These are phyloP conservation scores for Microtus oregoni DNA, from an alignment of 2,113 vertebrate species.

Conservation along the genomic window DNA sequence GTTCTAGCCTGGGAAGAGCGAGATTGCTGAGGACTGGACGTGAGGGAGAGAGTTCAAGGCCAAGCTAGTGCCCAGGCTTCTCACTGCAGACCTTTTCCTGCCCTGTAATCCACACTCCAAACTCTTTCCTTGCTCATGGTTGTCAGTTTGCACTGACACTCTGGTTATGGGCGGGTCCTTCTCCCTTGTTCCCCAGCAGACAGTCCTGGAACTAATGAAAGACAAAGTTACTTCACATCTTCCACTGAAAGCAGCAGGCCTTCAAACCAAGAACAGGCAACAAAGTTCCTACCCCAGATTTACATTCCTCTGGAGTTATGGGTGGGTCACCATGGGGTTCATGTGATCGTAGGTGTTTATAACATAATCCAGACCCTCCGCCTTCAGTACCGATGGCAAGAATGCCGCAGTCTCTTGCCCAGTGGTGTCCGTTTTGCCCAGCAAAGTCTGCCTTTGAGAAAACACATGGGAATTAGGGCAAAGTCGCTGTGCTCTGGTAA, in stretches of 20 bases:
- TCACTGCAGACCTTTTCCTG: not conserved
- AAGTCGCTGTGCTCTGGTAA: constrained; percentile 63
- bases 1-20: not conserved
- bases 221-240: not conserved
- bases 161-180: not conserved
- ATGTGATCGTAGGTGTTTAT: not conserved
- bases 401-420: not conserved
- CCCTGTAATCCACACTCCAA: not conserved
- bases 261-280: not conserved
- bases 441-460: constrained; percentile 36
- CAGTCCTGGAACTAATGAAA: not conserved
- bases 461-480: constrained; percentile 40
- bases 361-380: not conserved
- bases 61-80: not conserved
- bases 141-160: not conserved
- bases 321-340: not conserved
- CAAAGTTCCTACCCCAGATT: not conserved
- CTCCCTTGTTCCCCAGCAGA: not conserved
- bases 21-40: not conserved
- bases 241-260: not conserved
- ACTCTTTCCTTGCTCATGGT: not conserved
- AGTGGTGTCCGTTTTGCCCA: not conserved
- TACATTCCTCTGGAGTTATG: not conserved
- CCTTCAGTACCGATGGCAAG: not conserved
- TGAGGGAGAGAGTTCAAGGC: not conserved